Evolutionary conservation across 2,888 invertebrate genomes (phyloP), one percentile per base, ranked within the genome.

Genomic region (Hypomecis atomaria): DNA sequence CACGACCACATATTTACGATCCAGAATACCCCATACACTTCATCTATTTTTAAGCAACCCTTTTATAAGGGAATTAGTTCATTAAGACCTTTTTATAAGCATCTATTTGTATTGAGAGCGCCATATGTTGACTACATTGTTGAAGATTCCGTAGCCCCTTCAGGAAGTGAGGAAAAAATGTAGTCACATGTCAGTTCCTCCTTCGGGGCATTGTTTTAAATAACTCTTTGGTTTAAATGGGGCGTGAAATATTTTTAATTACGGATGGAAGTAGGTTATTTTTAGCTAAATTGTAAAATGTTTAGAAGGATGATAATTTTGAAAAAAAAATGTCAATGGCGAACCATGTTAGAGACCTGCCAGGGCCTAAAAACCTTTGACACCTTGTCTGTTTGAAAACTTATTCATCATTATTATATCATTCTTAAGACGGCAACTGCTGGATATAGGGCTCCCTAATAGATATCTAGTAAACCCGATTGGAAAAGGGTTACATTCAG

Each of bases 21-120:
- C 70, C 75, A 83, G 86, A 89, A 88, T 89, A 87, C 52, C 54
- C 78, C 65, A 34, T 38, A 38, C 59, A 71, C 62, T 63, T 42
- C 50, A 33, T 45, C 87, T 87, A 89, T 89, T 91, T 92, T 88
- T 88, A 88, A 84, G 82, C 84, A 89, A 89, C 91, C 92, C 91
- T 90, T 92, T 91, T 88, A 90, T 88, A 89, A 78, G 79, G 86
- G 87, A 89, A 92, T 91, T 89, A 89, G 89, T 90, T 91, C 90
- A 92, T 92, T 92, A 92, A 84, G 85, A 73, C 80, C 40, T 88
- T 90, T 91, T 91, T 89, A 85, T 87, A 84, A 75, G 81, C 78
- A 84, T 88, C 90, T 92, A 91, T 87, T 86, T 84, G 71, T 72
- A 84, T 78, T 74, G 68, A 71, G 75, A 78, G 73, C 74, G 70